phyloP scores from a whole-genome alignment of 2,113 vertebrate species.

The Sminthopsis crassicaudata region DNA sequence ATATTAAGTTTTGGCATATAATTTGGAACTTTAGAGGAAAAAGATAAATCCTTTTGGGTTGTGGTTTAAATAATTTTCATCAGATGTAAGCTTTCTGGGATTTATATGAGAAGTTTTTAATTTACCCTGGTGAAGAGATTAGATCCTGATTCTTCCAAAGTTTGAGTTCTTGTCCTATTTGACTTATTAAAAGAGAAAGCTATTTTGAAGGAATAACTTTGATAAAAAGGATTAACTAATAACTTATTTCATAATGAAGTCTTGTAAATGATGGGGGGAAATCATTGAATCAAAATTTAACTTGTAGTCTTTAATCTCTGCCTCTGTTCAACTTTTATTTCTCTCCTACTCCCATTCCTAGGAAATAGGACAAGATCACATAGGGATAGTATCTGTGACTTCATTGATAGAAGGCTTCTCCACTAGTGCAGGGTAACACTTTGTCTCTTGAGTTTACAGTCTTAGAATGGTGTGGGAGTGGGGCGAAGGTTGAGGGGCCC shows the following conservation, averaged over 20 bases:
- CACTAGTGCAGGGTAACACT: background rate
- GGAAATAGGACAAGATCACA: background rate
- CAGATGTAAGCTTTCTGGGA: slow-evolving; percentile 27
- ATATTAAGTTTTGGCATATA: background rate
- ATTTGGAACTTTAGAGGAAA: background rate
- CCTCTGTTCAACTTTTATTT: background rate
- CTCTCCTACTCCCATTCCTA: background rate
- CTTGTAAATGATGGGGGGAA: background rate
- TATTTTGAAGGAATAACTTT: background rate
- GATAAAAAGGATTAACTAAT: background rate
- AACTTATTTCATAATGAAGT: background rate
- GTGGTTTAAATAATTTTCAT: slow-evolving; percentile 31
- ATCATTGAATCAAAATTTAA: background rate
- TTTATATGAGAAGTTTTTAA: slow-evolving; percentile 25
- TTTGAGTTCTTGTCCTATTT: background rate
- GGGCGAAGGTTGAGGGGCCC: too few species aligned
- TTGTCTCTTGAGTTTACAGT: background rate
- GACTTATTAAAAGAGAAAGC: background rate
- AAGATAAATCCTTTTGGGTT: background rate
- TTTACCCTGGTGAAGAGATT: slow-evolving; percentile 26
- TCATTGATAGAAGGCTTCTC: background rate
- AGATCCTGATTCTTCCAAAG: slow-evolving; percentile 37
- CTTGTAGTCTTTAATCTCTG: background rate
- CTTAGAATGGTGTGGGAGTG: background rate
- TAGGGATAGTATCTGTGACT: background rate